These are phyloP conservation scores for Lophochroa leadbeateri DNA, from an alignment of 2,113 vertebrate species.

Conservation along the genomic window DNA sequence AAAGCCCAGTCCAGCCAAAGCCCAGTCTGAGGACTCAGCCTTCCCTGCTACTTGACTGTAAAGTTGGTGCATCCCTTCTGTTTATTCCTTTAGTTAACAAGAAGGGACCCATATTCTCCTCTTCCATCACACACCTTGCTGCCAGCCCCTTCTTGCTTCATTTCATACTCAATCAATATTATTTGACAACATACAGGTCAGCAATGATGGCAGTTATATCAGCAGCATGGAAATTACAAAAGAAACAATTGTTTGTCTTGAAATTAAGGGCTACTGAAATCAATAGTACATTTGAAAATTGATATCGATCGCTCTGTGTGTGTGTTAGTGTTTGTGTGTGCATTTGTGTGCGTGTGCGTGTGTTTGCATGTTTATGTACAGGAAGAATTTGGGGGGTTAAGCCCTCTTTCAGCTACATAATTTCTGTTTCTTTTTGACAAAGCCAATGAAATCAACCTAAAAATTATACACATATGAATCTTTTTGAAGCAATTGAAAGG, in stretches of 20 bases:
- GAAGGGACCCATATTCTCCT: background rate
- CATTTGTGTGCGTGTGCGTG: background rate
- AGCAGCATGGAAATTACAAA: conserved; percentile 75
- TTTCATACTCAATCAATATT: conserved; percentile 68
- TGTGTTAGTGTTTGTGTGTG: background rate
- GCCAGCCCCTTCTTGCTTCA: conserved; percentile 23
- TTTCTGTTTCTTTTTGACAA: conserved; percentile 49
- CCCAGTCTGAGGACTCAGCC: background rate
- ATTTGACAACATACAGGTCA: conserved; percentile 74
- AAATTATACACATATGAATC: conserved; percentile 51
- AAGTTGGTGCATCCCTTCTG: background rate
- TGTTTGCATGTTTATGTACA: background rate
- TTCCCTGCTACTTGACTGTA: background rate
- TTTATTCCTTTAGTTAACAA: background rate
- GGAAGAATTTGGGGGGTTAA: background rate
- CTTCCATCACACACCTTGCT: background rate
- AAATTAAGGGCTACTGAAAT: conserved; percentile 76
- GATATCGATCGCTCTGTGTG: conserved; percentile 62
- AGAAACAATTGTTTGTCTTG: conserved; percentile 74
- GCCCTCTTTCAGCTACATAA: background rate
- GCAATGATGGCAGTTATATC: conserved; percentile 68
- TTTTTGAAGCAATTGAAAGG: conserved; percentile 46
- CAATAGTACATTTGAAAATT: conserved; percentile 80
- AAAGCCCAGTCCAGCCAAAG: background rate
- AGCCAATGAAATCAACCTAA: conserved; percentile 40